phyloP scores from a whole-genome alignment of 1,140 invertebrate species.

The Pararge aegeria region DNA sequence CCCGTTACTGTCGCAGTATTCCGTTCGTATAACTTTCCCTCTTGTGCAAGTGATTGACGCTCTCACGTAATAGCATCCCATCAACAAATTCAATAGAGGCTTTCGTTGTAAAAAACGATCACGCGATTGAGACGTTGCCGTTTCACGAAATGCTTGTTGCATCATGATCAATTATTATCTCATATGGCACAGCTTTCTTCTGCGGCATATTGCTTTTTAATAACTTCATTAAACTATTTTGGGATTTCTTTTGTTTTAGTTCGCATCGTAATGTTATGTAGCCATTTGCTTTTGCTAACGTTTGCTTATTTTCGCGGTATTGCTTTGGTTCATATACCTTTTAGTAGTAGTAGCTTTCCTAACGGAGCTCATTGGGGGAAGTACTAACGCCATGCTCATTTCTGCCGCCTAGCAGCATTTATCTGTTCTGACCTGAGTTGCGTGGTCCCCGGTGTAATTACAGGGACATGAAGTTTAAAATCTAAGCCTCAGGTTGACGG shows the following conservation, averaged over 20 bases:
- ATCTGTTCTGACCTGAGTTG: no score
- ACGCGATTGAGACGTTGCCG: constrained; percentile 57
- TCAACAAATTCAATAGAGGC: constrained; percentile 55
- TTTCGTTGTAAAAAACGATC: constrained; percentile 65
- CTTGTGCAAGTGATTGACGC: constrained; percentile 69
- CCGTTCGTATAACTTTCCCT: constrained; percentile 51
- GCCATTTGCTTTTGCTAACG: neutral
- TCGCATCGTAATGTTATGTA: neutral
- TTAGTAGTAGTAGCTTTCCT: no score
- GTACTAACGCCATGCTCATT: no score
- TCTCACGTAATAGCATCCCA: constrained; percentile 53
- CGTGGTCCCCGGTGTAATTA: no score
- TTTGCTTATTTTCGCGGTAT: no score
- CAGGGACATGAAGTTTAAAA: no score
- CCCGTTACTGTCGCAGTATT: constrained; percentile 18
- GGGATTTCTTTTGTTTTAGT: neutral
- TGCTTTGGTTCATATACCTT: no score
- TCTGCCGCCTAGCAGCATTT: no score
- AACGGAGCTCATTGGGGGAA: no score
- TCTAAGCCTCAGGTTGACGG: no score
- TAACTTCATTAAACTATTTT: neutral
- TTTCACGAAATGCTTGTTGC: constrained; percentile 44
- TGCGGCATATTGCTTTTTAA: constrained; percentile 6
- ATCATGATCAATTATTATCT: constrained; percentile 43
- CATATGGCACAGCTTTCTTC: constrained; percentile 28